These are phyloP conservation scores for Sesamia inferens DNA, from an alignment of 2,888 invertebrate species.

Conservation along the genomic window DNA sequence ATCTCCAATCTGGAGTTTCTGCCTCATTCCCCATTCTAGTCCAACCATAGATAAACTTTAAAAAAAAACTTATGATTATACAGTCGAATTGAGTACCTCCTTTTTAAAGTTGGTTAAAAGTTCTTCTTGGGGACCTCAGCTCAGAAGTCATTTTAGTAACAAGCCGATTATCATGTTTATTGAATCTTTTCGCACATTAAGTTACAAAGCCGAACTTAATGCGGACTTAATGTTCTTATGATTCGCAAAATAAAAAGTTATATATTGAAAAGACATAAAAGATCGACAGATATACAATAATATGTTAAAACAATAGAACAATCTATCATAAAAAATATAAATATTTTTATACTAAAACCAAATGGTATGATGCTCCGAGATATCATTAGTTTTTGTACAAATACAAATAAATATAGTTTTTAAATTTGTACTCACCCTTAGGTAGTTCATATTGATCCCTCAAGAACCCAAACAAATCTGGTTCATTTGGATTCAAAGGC, in stretches of 20 bases:
- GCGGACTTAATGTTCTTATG: not conserved
- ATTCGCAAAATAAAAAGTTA: not conserved
- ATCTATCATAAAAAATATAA: not conserved
- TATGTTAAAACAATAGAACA: not conserved
- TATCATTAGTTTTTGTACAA: not conserved
- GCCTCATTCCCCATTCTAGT: not conserved
- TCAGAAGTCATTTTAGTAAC: not conserved
- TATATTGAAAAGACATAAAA: not conserved
- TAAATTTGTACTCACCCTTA: slow-evolving; percentile 73
- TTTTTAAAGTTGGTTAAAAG: too few relatives aligned
- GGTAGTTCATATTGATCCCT: slow-evolving; percentile 81
- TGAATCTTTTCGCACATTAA: too few relatives aligned
- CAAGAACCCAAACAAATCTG: slow-evolving; percentile 75
- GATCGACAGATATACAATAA: not conserved
- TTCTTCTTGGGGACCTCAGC: not conserved
- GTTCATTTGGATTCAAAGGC: slow-evolving; percentile 69
- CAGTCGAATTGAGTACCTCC: too few relatives aligned
- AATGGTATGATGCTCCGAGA: not conserved
- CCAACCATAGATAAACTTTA: not conserved
- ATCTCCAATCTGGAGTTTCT: not conserved
- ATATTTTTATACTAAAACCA: not conserved
- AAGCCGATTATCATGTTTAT: not conserved
- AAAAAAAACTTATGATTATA: not conserved
- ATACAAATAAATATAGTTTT: not conserved
- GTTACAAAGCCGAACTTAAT: too few relatives aligned